phyloP scores from a whole-genome alignment of 1,140 invertebrate species.

The Thereuonema tuberculata region DNA sequence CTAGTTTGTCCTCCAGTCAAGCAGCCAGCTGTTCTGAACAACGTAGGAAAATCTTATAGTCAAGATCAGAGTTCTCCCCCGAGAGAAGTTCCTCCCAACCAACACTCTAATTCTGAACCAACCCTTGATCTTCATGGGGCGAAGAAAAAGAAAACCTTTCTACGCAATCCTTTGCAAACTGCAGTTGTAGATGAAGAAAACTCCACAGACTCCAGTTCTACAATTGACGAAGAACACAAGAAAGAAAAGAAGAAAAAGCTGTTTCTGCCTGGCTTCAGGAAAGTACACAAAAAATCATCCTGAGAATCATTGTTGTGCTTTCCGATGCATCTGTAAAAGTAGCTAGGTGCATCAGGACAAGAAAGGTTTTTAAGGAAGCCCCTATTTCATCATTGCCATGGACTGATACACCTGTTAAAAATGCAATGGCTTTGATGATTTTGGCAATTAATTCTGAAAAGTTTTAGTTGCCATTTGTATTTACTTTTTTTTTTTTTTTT shows the following conservation, averaged over 20 bases:
- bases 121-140: not conserved
- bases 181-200: not conserved
- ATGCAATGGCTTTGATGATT: no score
- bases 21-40: no score
- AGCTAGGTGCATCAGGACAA: no score
- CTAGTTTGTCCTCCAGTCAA: no score
- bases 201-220: slow-evolving; percentile 1
- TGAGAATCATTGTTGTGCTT: no score
- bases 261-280: not conserved
- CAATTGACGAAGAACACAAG: not conserved
- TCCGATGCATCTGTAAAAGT: no score
- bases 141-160: not conserved
- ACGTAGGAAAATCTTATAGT: slow-evolving; percentile 5
- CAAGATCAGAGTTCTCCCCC: not conserved
- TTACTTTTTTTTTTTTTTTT: no score
- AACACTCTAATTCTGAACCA: slow-evolving; percentile 1
- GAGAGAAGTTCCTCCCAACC: not conserved
- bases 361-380: no score
- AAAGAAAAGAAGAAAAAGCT: slow-evolving; percentile 4
- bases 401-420: no score
- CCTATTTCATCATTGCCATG: no score
- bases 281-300: not conserved
- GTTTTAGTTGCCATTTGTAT: no score
- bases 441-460: no score
- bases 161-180: not conserved